Base-by-base conservation (phyloP, 2,888 invertebrate species). In the Subacronicta megacephala region DNA sequence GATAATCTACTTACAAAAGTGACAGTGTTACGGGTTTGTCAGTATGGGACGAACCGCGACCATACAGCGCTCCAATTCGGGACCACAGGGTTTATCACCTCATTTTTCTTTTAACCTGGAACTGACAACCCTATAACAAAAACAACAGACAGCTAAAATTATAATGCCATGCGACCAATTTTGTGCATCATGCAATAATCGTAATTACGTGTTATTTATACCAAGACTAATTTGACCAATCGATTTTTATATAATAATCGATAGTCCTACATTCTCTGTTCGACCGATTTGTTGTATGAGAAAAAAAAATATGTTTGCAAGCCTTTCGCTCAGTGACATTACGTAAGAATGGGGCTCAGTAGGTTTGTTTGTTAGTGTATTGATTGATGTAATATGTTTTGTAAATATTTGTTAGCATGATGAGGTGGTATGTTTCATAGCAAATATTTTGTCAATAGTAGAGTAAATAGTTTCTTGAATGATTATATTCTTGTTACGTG, bases 221-320 rank as follows among this genome's bases (percentile, higher is more conserved):
- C 52, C 52, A 56, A 56, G 41, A 51, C 26, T n/a, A 41, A 56
- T 62, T 31, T 62, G 51, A 35, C 31, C 43, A 66, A 69, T 62
- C 45, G 47, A 52, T 52, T 56, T 61, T 72, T 72, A 72, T 68
- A 20, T 68, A 71, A 70, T 58, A 62, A 45, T 41, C 44, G 49
- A 36, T 36, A 20, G 56, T 40, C 66, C 58, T 53, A 63, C 64
- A 69, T 64, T 71, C 60, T 53, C 63, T 36, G 49, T n/a, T 20
- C 35, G 63, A 44, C 52, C 51, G 44, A 69, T 52, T 9, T 47
- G 12, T 23, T 31, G 6, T 29, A 51, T 20, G 20, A 35, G 26
- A 51, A 20, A 31, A 18, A n/a, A 54, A 63, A 35, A 43, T n/a
- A 26, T 18, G 47, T 44, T 16, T 36, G 35, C 2, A 12, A 16